These are phyloP conservation scores for Elysia crispata DNA, from an alignment of 2,888 invertebrate species.

Conservation along the genomic window DNA sequence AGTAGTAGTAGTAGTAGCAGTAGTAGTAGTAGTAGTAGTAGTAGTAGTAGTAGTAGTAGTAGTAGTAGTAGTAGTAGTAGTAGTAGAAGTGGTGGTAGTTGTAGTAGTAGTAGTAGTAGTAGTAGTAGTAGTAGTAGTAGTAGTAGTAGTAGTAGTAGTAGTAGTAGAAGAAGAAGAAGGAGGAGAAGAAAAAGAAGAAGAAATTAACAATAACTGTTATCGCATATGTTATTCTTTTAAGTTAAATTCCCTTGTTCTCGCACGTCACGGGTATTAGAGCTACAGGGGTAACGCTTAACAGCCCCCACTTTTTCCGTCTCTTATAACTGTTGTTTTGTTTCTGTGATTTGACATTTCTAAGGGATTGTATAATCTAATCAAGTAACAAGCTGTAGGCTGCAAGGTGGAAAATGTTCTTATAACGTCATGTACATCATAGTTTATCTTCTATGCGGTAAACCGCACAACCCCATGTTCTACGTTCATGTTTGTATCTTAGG, in stretches of 20 bases:
- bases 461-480: no score
- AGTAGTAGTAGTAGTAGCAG: constrained; percentile 23
- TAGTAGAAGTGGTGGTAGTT: constrained; percentile 15
- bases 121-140: constrained; percentile 36
- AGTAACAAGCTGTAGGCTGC: no score
- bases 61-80: constrained; percentile 22
- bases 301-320: no score
- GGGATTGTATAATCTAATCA: no score
- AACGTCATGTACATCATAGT: no score
- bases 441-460: no score
- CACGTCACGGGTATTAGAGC: no score
- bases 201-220: background rate
- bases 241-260: background rate
- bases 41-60: constrained; percentile 36
- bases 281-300: no score
- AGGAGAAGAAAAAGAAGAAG: background rate
- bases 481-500: no score
- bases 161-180: background rate
- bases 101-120: constrained; percentile 23
- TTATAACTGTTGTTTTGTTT: no score
- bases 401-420: no score
- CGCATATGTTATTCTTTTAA: background rate
- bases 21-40: constrained; percentile 37
- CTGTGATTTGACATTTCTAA: no score
- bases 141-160: constrained; percentile 36